Evolutionary conservation across 1,140 invertebrate species (phyloP), one percentile per base, ranked within the genome.

Genomic region (Stegodyphus mimosarum): DNA sequence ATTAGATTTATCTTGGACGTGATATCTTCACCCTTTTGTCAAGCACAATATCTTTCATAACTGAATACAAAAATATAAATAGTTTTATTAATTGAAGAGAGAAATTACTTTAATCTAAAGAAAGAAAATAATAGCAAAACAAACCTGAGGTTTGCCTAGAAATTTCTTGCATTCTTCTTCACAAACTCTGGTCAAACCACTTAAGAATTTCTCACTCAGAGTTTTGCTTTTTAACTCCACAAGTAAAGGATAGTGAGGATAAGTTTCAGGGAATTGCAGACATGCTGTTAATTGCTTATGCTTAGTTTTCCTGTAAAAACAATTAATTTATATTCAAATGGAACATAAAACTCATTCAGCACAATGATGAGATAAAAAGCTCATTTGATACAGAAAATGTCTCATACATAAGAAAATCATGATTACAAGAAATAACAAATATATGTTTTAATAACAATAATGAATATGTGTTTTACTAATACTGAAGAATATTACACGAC

Each of bases 181-280:
- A 89, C 93, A 93, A 7, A 94, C 89, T 81, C 92, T 92, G 9
- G 93, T 92, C 53, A 95, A 88, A 69, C 92, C 92, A 73, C 92
- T 90, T 7, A 95, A 90, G 64, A 95, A 90, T 88, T 93, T 94
- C 6, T 92, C 91, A 2, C 93, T 93, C 7, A 95, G 89, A 60
- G 92, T 93, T 90, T 94, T 94, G 87, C 94, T 95, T 88, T 94
- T 95, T 0, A 95, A 89, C 90, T 95, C 94, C n/a, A 95, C 90
- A 13, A 95, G 89, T 5, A 95, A 87, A 1, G 91, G 89, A 33
- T 87, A 86, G 15, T 88, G 66, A 5, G 94, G 93, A 89, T 95
- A 95, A 55, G 92, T 90, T 9, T 90, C 87, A 6, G 94, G 92
- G 89, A 95, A 95, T 88, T 94, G 93, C 33, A 95, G 91, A 87